Conservation (phyloP, 30 jellyfish, hydroid and myxozoan species). For the Hydra vulgaris region DNA sequence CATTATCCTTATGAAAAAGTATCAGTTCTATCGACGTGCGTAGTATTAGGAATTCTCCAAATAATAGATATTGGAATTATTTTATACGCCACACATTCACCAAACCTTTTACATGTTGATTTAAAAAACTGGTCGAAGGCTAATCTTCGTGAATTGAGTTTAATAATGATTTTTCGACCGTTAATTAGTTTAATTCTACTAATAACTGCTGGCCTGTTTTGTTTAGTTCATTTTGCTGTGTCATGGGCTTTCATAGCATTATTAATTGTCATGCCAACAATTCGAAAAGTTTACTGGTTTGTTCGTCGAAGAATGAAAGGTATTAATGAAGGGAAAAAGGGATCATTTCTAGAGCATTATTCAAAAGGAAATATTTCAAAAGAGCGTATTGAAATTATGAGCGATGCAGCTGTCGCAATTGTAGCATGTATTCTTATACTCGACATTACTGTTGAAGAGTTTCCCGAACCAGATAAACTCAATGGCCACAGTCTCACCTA, state of each 20-base stretch:
- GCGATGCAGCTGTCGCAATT: constrained; percentile 37
- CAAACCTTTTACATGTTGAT: constrained; percentile 15
- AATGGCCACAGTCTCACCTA: neutral
- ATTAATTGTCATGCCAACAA: neutral
- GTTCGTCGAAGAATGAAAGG: constrained; percentile 8
- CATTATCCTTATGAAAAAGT: constrained; percentile 1
- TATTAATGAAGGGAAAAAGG: neutral
- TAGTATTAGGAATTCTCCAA: neutral
- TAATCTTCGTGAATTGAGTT: constrained; percentile 3
- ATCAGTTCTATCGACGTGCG: neutral
- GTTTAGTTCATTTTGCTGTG: constrained; percentile 1
- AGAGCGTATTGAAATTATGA: constrained; percentile 36
- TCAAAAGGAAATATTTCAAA: constrained; percentile 22
- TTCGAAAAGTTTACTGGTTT: neutral
- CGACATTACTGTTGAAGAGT: constrained; percentile 21
- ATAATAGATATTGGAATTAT: constrained; percentile 6
- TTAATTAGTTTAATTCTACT: constrained; percentile 5
- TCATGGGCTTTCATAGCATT: constrained; percentile 28
- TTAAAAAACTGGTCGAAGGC: constrained; percentile 11
- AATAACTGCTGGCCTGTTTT: constrained; percentile 1
- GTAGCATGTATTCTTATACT: constrained; percentile 27
- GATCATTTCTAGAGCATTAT: neutral
- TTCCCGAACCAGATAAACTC: constrained; percentile 2
- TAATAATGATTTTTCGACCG: neutral
- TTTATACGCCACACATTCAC: constrained; percentile 12